Evolutionary conservation across 2,113 vertebrate species (phyloP), one percentile per base, ranked within the genome.

Genomic region (Microcebus griseorufus): DNA sequence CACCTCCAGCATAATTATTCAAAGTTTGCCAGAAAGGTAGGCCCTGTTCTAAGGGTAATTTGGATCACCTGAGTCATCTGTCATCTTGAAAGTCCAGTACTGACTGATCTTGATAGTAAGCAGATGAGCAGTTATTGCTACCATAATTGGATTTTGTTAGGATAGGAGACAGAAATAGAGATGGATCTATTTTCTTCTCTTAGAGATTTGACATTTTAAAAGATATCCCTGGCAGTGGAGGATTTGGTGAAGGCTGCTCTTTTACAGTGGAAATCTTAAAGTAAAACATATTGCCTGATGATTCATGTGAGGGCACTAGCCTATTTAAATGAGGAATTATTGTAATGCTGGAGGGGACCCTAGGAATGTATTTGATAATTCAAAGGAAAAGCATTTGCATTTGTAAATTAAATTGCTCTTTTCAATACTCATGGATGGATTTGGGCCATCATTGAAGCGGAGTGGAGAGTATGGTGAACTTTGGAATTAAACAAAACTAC

Each of bases 91-190:
- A 93, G 93, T 72, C 83, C 93, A 93, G n/a, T 84, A 39, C 51
- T 32, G 39, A 60, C 64, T 64, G 58, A 90, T 95, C 62, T 90
- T 93, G 96, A 96, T 81, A 93, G 89, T 96, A 96, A 97, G 82
- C 82, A 97, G 88, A 92, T 95, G 93, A 97, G 48, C 62, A 65
- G 69, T 89, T 76, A 95, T 84, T 91, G 93, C 89, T 58, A 84
- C 89, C 87, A 37, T 97, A 97, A 93, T 90, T 96, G 96, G 72
- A 76, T 97, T 91, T 78, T 83, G 88, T 89, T 94, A 93, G 65
- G 73, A 67, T 81, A 60, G 90, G 85, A 98, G 91, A 58, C 88
- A 97, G 97, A 97, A 97, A 97, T 90, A 96, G 81, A 98, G 97
- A 97, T 60, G 64, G 89, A 93, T 82, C 85, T 97, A 98, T 98